Base-by-base conservation (phyloP, 1,140 invertebrate species). In the Belonocnema kinseyi region DNA sequence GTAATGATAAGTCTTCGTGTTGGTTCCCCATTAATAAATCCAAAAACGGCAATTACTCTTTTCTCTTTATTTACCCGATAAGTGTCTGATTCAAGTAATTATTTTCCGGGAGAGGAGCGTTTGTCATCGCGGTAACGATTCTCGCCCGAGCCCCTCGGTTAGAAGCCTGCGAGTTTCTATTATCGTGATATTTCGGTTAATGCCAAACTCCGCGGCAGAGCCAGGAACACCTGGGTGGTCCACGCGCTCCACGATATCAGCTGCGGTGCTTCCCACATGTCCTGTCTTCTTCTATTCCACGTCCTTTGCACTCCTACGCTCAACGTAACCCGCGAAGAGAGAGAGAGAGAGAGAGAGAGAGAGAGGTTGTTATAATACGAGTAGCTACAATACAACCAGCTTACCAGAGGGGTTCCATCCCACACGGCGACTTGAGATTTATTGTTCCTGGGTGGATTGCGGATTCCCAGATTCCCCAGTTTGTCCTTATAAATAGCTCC, bases 331-430 rank as follows among this genome's bases (percentile, higher is more conserved):
- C 50, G 16, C 77, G 74, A 77, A 74, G 52, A n/a, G 21, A 73
- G 17, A 21, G 14, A 73, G 17, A 16, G 80, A 79, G 84, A 73
- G 77, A 81, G 77, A 80, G 75, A 80, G 85, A 75, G 82, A 86
- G 83, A 85, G 88, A 85, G 85, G 88, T 88, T 89, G 88, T 90
- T 90, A 90, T 91, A 91, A 91, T 91, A n/a, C n/a, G n/a, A n/a
- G n/a, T n/a, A 90, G 89, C 89, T 90, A 91, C 89, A 89, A 91
- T 91, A 91, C 90, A 91, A 90, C 86, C 88, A 89, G 89, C 90
- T 91, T 90, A 90, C 88, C 88, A 89, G 90, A 90, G 89, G 86
- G 89, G 87, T 87, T 88, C 84, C 83, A 87, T 85, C 79, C 82
- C 76, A 79, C 46, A 82, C 82, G 74, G 81, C 86, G 88, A 88